These are phyloP conservation scores for Drosophila nasuta DNA, from an alignment of 1,140 invertebrate genomes.

Conservation along the genomic window DNA sequence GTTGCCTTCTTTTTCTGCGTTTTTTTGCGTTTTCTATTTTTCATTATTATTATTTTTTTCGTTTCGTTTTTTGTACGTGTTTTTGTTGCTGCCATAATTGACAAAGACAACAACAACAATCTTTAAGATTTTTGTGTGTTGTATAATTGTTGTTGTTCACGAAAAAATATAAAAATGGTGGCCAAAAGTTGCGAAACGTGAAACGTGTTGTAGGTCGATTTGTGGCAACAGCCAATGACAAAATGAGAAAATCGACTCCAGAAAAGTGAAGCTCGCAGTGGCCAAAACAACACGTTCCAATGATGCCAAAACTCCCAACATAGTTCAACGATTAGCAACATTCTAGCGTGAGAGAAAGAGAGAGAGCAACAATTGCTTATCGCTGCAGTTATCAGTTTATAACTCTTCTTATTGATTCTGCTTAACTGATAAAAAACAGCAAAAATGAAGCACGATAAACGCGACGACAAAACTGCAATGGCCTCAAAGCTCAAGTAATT, in stretches of 20 bases:
- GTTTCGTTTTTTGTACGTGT: conserved; percentile 62
- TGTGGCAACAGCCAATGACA: conserved; percentile 66
- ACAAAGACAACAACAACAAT: conserved; percentile 16
- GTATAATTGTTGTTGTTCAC: conserved; percentile 46
- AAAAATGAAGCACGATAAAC: conserved; percentile 12
- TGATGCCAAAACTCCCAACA: conserved; percentile 22
- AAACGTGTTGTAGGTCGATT: conserved; percentile 71
- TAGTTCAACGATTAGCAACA: conserved; percentile 3
- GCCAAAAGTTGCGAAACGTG: conserved; percentile 55
- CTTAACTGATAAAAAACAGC: conserved; percentile 19
- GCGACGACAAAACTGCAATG: conserved; percentile 51
- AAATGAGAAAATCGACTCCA: conserved; percentile 66
- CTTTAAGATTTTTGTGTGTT: conserved; percentile 49
- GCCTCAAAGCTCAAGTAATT: conserved; percentile 58
- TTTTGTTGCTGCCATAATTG: conserved; percentile 51
- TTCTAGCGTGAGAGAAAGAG: neutral
- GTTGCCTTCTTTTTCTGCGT: conserved; percentile 24
- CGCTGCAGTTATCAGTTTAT: conserved; percentile 32
- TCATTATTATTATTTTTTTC: conserved; percentile 37
- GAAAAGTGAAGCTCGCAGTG: conserved; percentile 35
- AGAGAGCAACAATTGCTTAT: conserved; percentile 19
- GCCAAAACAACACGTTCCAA: conserved; percentile 63
- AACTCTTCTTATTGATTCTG: conserved; percentile 39
- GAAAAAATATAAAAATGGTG: conserved; percentile 71
- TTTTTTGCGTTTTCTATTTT: conserved; percentile 23